Conservation (phyloP, 1,140 invertebrate genomes). For the Acromyrmex echinatior region DNA sequence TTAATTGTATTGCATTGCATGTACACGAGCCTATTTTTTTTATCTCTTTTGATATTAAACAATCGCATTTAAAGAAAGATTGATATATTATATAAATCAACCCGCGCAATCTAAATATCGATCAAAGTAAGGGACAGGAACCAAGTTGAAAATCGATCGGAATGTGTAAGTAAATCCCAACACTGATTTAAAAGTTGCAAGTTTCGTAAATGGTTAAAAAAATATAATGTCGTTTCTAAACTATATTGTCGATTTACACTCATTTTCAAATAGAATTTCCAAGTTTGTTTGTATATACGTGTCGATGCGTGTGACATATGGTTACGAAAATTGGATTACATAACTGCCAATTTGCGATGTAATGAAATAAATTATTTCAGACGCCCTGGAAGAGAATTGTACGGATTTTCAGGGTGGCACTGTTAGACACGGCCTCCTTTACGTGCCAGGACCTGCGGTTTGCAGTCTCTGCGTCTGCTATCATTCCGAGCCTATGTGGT, state of each 20-base stretch:
- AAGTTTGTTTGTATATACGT: background rate
- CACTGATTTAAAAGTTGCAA: background rate
- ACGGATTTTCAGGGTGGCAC: conserved; percentile 92
- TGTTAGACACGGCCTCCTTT: conserved; percentile 92
- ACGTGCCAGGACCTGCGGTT: conserved; percentile 94
- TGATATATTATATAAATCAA: background rate
- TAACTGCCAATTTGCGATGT: background rate
- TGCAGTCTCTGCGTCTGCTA: conserved; percentile 95
- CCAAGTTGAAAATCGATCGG: too few species aligned
- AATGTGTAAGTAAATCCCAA: too few species aligned
- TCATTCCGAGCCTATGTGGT: conserved; percentile 94
- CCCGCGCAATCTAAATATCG: too few species aligned
- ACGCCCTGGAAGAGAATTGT: conserved; percentile 91
- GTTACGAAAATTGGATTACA: conserved; percentile 1
- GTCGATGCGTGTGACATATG: background rate
- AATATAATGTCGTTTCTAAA: background rate
- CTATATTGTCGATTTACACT: background rate
- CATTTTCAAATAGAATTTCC: background rate
- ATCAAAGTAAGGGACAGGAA: too few species aligned
- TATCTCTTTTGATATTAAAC: too few species aligned
- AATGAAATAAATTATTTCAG: conserved; percentile 82
- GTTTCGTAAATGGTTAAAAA: background rate
- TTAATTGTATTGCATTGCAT: too few species aligned
- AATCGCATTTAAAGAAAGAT: background rate
- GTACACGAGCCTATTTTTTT: too few species aligned